Evolutionary conservation across 2,113 vertebrate genomes (phyloP), one percentile per base, ranked within the genome.

Genomic region (Conger conger): DNA sequence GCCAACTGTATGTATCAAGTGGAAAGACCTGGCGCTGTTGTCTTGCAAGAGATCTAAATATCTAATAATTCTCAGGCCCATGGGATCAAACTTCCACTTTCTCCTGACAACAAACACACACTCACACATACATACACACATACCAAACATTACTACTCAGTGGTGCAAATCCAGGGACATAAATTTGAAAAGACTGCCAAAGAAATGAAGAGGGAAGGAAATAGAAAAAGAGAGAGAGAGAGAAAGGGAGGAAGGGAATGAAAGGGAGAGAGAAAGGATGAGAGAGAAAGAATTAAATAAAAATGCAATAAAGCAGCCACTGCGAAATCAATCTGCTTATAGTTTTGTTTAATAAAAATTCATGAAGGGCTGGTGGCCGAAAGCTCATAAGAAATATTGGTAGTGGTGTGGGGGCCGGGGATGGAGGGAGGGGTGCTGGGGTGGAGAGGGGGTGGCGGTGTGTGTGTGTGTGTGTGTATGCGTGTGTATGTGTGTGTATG

Each of bases 271-370:
- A 50, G 42, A 30, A n/a, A 73, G n/a, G 53, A 76, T 57, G 85
- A 27, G 63, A 27, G 30, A 23, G 91, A 96, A 96, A 94, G 95
- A 98, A 97, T 98, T 97, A 97, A 97, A 98, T 97, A 98, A 98
- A 97, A 99, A 97, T 95, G 96, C 97, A 97, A 98, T 99, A 97
- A 97, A 97, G 96, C 96, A 95, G 95, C 87, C 91, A 76, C 93
- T 96, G 96, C 96, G 96, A 98, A 99, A 99, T 99, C 97, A 98
- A 99, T 99, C 97, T 96, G 96, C 96, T 97, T 98, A 97, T 96
- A 97, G 95, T 98, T 98, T 97, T 97, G 97, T 97, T 98, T 97
- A 98, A 97, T 98, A 99, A 98, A 98, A 99, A 98, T 97, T 98
- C 96, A 98, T 97, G 97, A 98, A 97, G 96, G 96, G 96, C 96